Evolutionary conservation across 1,140 invertebrate genomes (phyloP).

Genomic region (Harlomillsia oculata): DNA sequence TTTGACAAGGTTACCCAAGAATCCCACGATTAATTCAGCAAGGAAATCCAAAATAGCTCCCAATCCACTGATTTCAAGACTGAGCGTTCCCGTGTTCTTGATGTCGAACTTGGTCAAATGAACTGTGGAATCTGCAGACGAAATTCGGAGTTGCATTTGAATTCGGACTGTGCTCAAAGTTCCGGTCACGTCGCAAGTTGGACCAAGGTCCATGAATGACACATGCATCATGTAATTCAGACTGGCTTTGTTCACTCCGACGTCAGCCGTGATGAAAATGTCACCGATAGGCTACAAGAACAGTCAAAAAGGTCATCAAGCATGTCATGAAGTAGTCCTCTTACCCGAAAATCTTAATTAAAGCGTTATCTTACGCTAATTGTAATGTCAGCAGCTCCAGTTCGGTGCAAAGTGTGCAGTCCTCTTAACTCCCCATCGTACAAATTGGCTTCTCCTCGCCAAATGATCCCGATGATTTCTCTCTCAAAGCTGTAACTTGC

Average conservation of each 20-base stretch:
- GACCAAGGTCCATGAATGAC: constrained; percentile 24
- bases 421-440: constrained; percentile 3
- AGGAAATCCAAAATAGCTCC: constrained; percentile 25
- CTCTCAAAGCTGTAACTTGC: background rate
- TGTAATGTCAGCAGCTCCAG: constrained; percentile 20
- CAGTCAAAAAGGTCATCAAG: background rate
- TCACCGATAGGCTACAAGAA: constrained; percentile 18
- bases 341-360: background rate
- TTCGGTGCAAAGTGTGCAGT: constrained; percentile 17
- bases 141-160: constrained; percentile 4
- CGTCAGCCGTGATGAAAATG: constrained; percentile 16
- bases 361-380: no score
- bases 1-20: constrained; percentile 17
- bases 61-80: constrained; percentile 20
- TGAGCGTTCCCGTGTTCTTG: constrained; percentile 10
- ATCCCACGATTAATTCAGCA: constrained; percentile 8
- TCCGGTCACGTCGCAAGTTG: constrained; percentile 8
- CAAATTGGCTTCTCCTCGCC: constrained; percentile 12
- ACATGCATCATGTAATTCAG: constrained; percentile 7
- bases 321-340: background rate
- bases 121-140: background rate
- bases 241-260: constrained; percentile 10
- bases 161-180: constrained; percentile 6
- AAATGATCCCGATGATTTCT: constrained; percentile 12
- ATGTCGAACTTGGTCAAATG: constrained; percentile 20